phyloP scores from a whole-genome alignment of 92 coral and sea anemone species.

The Palythoa grandis region DNA sequence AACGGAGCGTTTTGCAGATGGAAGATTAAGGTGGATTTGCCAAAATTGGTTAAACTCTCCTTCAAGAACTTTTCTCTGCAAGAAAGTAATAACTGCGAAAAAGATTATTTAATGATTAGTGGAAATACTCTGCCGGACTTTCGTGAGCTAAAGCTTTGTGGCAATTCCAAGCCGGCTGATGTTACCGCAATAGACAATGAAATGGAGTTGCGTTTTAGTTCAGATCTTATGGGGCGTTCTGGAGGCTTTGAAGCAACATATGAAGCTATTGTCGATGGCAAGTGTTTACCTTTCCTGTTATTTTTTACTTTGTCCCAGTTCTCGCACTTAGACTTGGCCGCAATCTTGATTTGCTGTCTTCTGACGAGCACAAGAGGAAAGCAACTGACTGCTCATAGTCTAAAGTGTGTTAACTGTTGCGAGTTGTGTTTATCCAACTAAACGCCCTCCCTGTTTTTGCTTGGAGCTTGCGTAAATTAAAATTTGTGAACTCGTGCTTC shows the following conservation, averaged over 20 bases:
- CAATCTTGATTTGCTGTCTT: too few species aligned
- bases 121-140: constrained; percentile 7
- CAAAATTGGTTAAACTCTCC: constrained; percentile 14
- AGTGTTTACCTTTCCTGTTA: not conserved
- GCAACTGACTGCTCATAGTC: too few species aligned
- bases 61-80: constrained; percentile 32
- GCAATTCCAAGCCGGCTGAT: constrained; percentile 3
- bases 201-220: not conserved
- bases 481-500: too few species aligned
- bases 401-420: too few species aligned
- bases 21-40: constrained; percentile 9
- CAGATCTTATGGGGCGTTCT: constrained; percentile 22
- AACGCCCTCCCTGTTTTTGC: too few species aligned
- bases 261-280: constrained; percentile 32
- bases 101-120: constrained; percentile 3
- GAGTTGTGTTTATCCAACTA: too few species aligned
- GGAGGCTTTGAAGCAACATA: constrained; percentile 30
- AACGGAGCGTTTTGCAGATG: constrained; percentile 6
- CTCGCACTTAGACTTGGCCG: too few species aligned
- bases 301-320: too few species aligned
- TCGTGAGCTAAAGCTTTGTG: constrained; percentile 1
- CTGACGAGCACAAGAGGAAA: too few species aligned
- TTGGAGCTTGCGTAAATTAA: too few species aligned
- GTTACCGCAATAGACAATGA: constrained; percentile 18
- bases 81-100: constrained; percentile 17